These are phyloP conservation scores for Delphinapterus leucas DNA, from an alignment of 2,113 vertebrate genomes.

Conservation along the genomic window DNA sequence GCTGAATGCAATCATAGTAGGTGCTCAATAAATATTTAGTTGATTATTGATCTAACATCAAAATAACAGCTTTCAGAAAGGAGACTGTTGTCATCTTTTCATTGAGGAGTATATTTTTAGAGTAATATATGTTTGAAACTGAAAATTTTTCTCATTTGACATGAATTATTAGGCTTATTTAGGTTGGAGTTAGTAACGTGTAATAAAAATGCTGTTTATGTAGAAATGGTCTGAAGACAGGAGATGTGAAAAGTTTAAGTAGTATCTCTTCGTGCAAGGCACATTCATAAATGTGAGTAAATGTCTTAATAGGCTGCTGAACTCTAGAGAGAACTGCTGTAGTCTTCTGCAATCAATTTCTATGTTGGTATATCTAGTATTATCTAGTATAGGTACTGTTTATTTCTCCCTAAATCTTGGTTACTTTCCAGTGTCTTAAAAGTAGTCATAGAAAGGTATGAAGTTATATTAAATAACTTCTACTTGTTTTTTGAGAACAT, in stretches of 20 bases:
- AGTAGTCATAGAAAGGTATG: not conserved
- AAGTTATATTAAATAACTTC: constrained; percentile 6
- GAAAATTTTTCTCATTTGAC: constrained; percentile 27
- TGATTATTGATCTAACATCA: not conserved
- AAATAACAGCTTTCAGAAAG: constrained; percentile 9
- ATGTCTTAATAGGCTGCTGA: not conserved
- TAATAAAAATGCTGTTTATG: constrained; percentile 3
- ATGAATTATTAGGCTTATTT: constrained; percentile 42
- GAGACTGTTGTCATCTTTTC: not conserved
- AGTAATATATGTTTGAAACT: constrained; percentile 44
- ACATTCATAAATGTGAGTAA: constrained; percentile 22
- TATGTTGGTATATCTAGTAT: not conserved
- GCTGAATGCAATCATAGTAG: not conserved
- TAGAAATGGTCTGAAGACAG: constrained; percentile 21
- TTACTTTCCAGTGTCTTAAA: constrained; percentile 9
- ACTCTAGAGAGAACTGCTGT: not conserved
- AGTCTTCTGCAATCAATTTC: not conserved
- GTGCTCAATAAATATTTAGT: constrained; percentile 2
- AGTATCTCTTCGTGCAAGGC: not conserved
- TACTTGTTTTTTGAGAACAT: constrained; percentile 34
- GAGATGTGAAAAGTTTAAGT: constrained; percentile 6
- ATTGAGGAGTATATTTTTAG: constrained; percentile 41
- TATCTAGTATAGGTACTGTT: not conserved
- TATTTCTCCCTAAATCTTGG: constrained; percentile 24
- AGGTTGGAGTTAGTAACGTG: not conserved